phyloP scores from a whole-genome alignment of 2,888 invertebrate genomes.

The Dugesia japonica region DNA sequence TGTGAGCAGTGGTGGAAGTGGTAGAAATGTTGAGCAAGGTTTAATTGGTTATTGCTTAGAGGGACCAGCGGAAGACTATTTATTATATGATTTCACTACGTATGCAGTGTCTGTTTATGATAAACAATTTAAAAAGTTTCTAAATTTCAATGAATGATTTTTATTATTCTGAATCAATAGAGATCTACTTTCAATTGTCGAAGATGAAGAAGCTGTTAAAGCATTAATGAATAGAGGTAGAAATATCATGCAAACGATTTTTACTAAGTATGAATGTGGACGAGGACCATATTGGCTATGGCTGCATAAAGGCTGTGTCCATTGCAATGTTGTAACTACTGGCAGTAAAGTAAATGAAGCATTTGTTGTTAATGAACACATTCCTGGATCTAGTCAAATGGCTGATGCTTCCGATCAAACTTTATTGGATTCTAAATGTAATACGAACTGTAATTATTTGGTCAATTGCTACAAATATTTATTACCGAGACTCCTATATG shows the following conservation, averaged over 20 bases:
- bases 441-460: not conserved
- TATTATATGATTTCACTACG: not conserved
- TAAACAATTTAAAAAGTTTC: not conserved
- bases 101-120: not conserved
- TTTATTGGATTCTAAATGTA: not conserved
- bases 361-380: not conserved
- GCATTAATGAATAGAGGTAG: not conserved
- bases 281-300: not conserved
- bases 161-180: no score
- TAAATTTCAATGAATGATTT: no score
- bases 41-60: not conserved
- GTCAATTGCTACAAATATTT: not conserved
- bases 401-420: not conserved
- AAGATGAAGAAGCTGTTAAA: not conserved
- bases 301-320: not conserved
- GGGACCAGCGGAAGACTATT: not conserved
- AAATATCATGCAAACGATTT: not conserved
- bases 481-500: not conserved
- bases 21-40: not conserved
- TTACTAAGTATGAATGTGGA: not conserved
- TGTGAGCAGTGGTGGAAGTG: slow-evolving; percentile 7
- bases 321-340: not conserved
- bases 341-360: not conserved
- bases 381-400: not conserved
- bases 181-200: not conserved